phyloP scores from a whole-genome alignment of 2,888 invertebrate species.

The Perithous albicinctus region DNA sequence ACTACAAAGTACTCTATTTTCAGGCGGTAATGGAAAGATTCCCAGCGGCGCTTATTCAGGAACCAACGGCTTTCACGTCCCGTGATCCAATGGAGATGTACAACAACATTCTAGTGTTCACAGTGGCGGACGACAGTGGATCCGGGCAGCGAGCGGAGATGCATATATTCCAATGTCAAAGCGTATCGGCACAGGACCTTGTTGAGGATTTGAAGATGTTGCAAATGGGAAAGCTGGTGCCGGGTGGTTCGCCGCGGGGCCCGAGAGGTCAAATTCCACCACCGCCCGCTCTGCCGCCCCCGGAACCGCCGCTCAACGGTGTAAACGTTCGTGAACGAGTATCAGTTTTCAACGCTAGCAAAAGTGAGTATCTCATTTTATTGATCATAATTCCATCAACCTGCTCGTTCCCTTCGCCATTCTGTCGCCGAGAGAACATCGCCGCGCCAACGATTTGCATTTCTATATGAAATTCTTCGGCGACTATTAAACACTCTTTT shows the following conservation, averaged over 20 bases:
- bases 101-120: slow-evolving; percentile 99
- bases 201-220: slow-evolving; percentile 93
- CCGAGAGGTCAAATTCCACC: slow-evolving; percentile 86
- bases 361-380: slow-evolving; percentile 73
- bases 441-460: slow-evolving; percentile 16
- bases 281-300: slow-evolving; percentile 87
- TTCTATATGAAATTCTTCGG: neutral
- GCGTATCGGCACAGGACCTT: slow-evolving; percentile 92
- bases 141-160: slow-evolving; percentile 93
- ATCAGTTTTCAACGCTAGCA: slow-evolving; percentile 85
- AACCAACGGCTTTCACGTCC: slow-evolving; percentile 99
- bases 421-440: neutral
- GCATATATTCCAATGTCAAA: slow-evolving; percentile 98
- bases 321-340: slow-evolving; percentile 86
- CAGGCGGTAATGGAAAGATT: slow-evolving; percentile 99
- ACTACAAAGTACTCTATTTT: slow-evolving; percentile 69
- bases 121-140: slow-evolving; percentile 91
- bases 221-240: slow-evolving; percentile 86
- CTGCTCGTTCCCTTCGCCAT: neutral
- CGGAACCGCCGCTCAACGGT: slow-evolving; percentile 86
- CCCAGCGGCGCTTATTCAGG: slow-evolving; percentile 95
- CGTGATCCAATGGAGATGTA: slow-evolving; percentile 98
- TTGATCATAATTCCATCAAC: slow-evolving; percentile 50
- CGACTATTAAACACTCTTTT: neutral
- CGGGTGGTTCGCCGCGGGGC: slow-evolving; percentile 80